These are phyloP conservation scores for Myotis pilosus DNA, from an alignment of 2,797 vertebrate species.

Conservation along the genomic window DNA sequence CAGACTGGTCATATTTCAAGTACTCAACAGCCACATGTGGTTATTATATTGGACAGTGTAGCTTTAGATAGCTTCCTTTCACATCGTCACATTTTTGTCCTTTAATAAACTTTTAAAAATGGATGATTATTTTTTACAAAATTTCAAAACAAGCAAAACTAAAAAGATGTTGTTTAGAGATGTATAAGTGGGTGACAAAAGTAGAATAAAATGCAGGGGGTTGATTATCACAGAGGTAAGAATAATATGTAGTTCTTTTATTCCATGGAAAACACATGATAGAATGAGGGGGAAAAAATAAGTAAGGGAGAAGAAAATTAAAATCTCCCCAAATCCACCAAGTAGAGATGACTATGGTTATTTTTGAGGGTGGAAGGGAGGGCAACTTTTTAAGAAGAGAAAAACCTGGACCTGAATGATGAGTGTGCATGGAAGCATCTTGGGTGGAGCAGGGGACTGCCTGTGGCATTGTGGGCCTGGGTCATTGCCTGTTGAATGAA, in stretches of 20 bases:
- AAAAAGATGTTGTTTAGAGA: background rate
- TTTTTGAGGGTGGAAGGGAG: background rate
- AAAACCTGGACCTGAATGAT: background rate
- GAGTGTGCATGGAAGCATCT: rapidly evolving
- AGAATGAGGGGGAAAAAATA: background rate
- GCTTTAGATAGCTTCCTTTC: background rate
- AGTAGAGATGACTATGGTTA: background rate
- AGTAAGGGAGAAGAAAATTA: background rate
- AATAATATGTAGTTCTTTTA: background rate
- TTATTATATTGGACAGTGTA: background rate
- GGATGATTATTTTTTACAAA: background rate
- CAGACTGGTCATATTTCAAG: background rate
- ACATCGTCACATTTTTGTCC: background rate
- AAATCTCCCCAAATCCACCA: background rate
- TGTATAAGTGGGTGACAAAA: background rate
- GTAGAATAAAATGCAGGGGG: background rate
- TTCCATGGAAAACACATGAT: background rate
- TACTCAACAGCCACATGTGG: background rate
- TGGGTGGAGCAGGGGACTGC: background rate
- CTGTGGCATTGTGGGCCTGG: rapidly evolving
- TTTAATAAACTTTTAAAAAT: constrained; percentile 22
- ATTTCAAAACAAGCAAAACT: constrained; percentile 1
- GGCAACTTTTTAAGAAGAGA: background rate
- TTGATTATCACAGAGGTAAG: background rate
- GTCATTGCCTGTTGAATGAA: background rate